Conservation (phyloP, 2,113 vertebrate genomes). For the Neomonachus schauinslandi region DNA sequence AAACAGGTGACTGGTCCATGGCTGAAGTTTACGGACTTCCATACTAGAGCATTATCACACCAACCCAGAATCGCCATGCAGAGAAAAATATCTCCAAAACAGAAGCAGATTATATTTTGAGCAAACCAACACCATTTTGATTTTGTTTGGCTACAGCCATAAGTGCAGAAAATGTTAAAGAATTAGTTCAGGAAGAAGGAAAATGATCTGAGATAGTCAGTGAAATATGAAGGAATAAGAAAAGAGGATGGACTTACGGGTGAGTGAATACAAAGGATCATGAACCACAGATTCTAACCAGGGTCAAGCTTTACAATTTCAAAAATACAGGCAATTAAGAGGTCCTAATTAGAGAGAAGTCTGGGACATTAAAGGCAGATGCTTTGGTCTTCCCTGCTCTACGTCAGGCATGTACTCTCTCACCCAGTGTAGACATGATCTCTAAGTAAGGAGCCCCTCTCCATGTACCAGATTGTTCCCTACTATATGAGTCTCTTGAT, state of each 20-base stretch:
- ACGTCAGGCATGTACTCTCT: not conserved
- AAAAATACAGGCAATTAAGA: not conserved
- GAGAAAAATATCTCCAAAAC: not conserved
- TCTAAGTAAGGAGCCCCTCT: not conserved
- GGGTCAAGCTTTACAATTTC: not conserved
- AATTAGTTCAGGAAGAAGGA: not conserved
- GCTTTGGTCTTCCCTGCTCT: not conserved
- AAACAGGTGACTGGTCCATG: not conserved
- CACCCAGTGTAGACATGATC: not conserved
- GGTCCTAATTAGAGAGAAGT: not conserved
- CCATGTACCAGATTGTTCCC: not conserved
- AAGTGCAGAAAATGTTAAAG: not conserved
- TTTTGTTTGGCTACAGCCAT: not conserved
- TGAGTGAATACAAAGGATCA: not conserved
- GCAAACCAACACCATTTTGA: not conserved
- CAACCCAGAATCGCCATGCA: not conserved
- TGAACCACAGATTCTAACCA: not conserved
- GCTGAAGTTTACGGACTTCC: not conserved
- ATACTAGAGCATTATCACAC: not conserved
- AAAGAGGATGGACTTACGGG: not conserved
- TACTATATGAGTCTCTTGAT: not conserved
- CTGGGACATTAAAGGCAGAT: not conserved
- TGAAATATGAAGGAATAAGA: not conserved
- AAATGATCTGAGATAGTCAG: not conserved
- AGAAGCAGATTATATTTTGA: not conserved